These are phyloP conservation scores for Drosophila pectinifera DNA, from an alignment of 1,140 invertebrate species.

Conservation along the genomic window DNA sequence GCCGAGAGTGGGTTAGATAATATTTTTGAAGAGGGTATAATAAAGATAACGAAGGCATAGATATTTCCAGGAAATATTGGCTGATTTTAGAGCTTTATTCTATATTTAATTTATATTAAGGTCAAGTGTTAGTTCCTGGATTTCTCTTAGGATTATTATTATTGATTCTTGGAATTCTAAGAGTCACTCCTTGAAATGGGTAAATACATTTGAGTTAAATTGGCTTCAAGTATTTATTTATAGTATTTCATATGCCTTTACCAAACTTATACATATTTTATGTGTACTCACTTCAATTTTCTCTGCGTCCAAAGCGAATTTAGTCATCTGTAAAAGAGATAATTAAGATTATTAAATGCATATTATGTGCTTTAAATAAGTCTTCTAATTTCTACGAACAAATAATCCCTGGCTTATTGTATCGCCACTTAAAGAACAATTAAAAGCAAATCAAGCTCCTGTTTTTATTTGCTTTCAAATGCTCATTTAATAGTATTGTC, in stretches of 20 bases:
- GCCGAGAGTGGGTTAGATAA: background rate
- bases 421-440: background rate
- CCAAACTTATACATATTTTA: background rate
- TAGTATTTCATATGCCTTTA: background rate
- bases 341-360: background rate
- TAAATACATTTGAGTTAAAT: background rate
- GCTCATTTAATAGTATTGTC: conserved; percentile 1
- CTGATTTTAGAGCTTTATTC: background rate
- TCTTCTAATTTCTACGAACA: background rate
- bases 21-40: conserved; percentile 25
- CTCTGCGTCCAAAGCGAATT: background rate
- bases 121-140: background rate
- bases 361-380: background rate
- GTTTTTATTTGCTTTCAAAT: background rate
- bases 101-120: too few species aligned
- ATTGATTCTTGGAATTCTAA: background rate
- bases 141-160: background rate
- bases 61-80: conserved; percentile 6
- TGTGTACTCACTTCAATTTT: conserved; percentile 20
- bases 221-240: background rate
- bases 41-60: background rate
- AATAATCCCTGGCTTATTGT: background rate
- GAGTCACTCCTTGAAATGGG: too few species aligned
- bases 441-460: background rate
- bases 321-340: conserved; percentile 5